Conservation (phyloP, 2,797 vertebrate species). For the Sebastes iracundus region DNA sequence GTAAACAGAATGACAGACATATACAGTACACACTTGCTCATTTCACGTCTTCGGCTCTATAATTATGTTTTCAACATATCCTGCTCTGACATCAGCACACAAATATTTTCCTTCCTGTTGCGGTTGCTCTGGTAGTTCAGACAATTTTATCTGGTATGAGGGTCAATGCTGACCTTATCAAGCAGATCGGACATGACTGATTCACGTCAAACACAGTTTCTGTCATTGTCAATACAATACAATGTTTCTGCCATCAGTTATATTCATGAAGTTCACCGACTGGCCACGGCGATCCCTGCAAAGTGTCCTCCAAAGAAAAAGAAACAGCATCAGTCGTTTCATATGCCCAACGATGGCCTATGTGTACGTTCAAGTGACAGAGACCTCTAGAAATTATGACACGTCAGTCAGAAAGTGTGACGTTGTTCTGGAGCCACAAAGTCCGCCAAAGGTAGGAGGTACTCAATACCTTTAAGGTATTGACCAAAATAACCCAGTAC, state of each 20-base stretch:
- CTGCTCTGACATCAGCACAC: background rate
- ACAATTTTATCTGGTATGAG: background rate
- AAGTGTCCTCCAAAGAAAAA: background rate
- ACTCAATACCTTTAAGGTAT: too few species aligned
- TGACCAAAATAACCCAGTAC: accelerated
- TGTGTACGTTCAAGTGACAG: background rate
- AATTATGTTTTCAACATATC: slow-evolving; percentile 14
- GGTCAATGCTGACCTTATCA: slow-evolving; percentile 19
- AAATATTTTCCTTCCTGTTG: background rate
- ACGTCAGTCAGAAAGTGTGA: background rate
- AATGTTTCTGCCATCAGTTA: slow-evolving; percentile 9
- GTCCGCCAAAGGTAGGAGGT: background rate
- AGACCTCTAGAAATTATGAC: background rate
- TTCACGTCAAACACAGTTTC: slow-evolving; percentile 4
- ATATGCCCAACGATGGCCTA: background rate
- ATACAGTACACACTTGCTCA: background rate
- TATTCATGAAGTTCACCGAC: background rate
- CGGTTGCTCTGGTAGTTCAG: background rate
- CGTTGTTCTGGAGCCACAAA: background rate
- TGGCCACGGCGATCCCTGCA: background rate
- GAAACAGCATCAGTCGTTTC: background rate
- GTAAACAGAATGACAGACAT: slow-evolving; percentile 17
- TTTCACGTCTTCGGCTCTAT: slow-evolving; percentile 2
- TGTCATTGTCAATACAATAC: background rate
- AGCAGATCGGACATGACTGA: background rate